Base-by-base conservation (phyloP, 2,797 vertebrate genomes). In the Zenarchopterus dispar region DNA sequence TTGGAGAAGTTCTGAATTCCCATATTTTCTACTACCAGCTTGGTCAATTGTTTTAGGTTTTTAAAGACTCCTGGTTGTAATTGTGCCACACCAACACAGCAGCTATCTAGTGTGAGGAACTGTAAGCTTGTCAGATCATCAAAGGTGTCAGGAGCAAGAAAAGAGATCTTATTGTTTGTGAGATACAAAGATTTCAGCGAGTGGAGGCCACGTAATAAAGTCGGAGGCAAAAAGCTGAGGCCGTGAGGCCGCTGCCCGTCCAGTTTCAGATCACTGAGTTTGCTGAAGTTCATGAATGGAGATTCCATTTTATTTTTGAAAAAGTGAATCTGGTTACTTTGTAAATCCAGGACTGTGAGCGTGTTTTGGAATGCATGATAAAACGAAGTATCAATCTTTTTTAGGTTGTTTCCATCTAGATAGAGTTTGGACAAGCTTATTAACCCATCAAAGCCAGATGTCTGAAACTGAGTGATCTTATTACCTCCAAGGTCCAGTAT, bases 401-500 rank as follows among this genome's bases (percentile, higher is more conserved):
- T 85, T 5, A 97, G 85, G 17, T 84, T 81, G 78, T 97, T 97
- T 52, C 91, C 85, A 63, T 95, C 93, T 44, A 97, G 78, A 62
- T 96, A 95, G 8, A 97, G 87, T 3, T 94, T 93, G 6, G 60
- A 56, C 0, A 96, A 79, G 13, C 56, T 84, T 66, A 62, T 56
- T 19, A 97, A 85, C 9, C 94, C 95, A 43, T 63, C 47, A 60
- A 97, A 88, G 0, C 94, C 94, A 0, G 3, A 45, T 0, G 31
- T 8, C 1, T 83, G 4, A 60, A 96, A 75, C 3, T 89, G 67
- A 23, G 72, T 73, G 47, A 97, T 93, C 70, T 92, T 94, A 80
- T 96, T 97, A 6, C 90, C 90, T 0, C 95, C 95, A 0, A 97
- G 85, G 77, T 95, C 94, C 48, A 97, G 70, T 61, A 47, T 93